Base-by-base conservation (phyloP, 2,113 vertebrate genomes). In the Oceanites oceanicus region DNA sequence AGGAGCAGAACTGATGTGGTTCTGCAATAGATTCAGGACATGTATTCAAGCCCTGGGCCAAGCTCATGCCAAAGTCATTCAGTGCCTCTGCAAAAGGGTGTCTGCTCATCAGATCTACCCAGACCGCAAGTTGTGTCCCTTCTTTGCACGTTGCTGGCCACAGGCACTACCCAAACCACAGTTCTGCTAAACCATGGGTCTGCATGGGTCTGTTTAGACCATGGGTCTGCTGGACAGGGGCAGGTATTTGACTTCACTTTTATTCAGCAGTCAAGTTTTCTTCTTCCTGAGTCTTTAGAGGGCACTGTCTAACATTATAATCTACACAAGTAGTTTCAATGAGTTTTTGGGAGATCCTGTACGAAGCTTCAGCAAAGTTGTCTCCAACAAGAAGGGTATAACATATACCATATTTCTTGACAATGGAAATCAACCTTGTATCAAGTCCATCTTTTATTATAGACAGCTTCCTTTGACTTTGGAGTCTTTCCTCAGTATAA, bases 111-210 rank as follows among this genome's bases (percentile, higher is more conserved):
- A 62, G 36, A 52, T 16, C 36, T 61, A 26, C 32, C 42, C 59
- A 7, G 7, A 53, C 29, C 0, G 2, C 19, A 40, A 19, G 0
- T 4, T 5, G 3, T 27, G 15, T 27, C 58, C 29, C 21, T 13
- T 26, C 73, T 88, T 55, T 61, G 30, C 32, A 30, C 9, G 4
- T 29, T 12, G 2, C 19, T 42, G 42, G 25, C 32, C 55, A 62
- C 2, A 9, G 58, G 13, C 27, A 38, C 13, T 9, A 23, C 55
- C 10, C 23, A 79, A 77, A n/a, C 6, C 4, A 0, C 1, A 3
- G 3, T 18, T 45, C 45, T 45, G 45, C 45, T 45, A 45, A 18
- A 45, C 36, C 10, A 0, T 11, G 25, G 12, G 1, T 44, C 42
- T 83, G 49, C 23, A 44, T 15, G 42, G 42, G 42, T 44, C 42